Base-by-base conservation (phyloP, 2,113 vertebrate species). In the Scopus umbretta region DNA sequence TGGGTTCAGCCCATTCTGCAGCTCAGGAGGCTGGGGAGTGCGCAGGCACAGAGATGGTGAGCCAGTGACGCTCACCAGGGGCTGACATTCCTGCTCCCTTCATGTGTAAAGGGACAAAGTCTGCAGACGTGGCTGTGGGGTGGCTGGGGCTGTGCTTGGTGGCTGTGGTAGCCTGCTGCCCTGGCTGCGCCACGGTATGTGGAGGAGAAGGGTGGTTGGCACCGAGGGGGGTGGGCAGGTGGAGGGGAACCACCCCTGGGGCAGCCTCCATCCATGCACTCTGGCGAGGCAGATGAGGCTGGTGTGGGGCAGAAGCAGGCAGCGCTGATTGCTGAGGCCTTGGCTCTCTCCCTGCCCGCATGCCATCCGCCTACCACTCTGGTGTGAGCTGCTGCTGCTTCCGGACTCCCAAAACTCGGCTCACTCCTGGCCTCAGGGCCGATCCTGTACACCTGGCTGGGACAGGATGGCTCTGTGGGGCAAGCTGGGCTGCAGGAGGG, bases 41-140 rank as follows among this genome's bases (percentile, higher is more conserved):
- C 13, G 8, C 50, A 4, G 3, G 19, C 7, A 3, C 43, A 47
- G 71, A 53, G 79, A 55, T 61, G n/a, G n/a, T 1, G 30, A 73
- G 72, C 8, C 78, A 0, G 4, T 70, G 82, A 74, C 18, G 13
- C 49, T 59, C 15, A 6, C 88, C 2, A 0, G 49, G 83, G 63
- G 19, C 38, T 92, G 80, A 88, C 96, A 95, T 96, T 96, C 96
- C 93, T 94, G 81, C 84, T 95, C 91, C 89, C 65, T 53, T 95
- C 96, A 94, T 95, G 97, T 85, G 89, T 76, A 85, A 96, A 95
- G 87, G 96, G 89, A 65, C 97, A 97, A 96, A 96, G 97, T 97
- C 95, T 95, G 83, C 65, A 1, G 88, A 13, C 4, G 0, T 61
- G 90, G 45, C 49, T 63, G 73, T 36, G 42, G 73, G n/a, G 70